These are phyloP conservation scores for Acestrorhynchus altus DNA, from an alignment of 2,797 vertebrate species.

Conservation along the genomic window DNA sequence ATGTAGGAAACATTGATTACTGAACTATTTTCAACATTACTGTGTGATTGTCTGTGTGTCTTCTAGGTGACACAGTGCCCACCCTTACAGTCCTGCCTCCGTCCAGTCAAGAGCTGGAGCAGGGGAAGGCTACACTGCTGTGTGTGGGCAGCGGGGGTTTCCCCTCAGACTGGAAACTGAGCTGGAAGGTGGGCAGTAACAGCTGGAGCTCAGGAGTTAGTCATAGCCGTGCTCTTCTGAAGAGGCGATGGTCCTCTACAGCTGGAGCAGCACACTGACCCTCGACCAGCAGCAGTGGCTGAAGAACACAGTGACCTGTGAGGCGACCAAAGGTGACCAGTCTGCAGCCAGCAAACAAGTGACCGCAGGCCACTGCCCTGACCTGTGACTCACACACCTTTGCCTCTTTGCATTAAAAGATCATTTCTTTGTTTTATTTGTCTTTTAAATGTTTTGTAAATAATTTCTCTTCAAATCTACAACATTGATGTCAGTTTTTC, in stretches of 20 bases:
- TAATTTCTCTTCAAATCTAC: too few species aligned
- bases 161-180: slow-evolving; percentile 65
- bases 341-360: too few species aligned
- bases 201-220: slow-evolving; percentile 35
- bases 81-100: neutral
- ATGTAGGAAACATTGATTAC: too few species aligned
- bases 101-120: slow-evolving; percentile 45
- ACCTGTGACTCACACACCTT: too few species aligned
- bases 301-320: slow-evolving; percentile 48
- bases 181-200: slow-evolving; percentile 62
- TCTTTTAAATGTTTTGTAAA: too few species aligned
- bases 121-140: slow-evolving; percentile 56
- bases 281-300: too few species aligned
- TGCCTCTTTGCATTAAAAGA: too few species aligned
- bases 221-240: slow-evolving; percentile 43
- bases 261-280: slow-evolving; percentile 70
- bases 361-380: too few species aligned
- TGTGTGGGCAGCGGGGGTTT: slow-evolving; percentile 67
- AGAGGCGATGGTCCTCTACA: slow-evolving; percentile 60
- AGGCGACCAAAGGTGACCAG: slow-evolving; percentile 56
- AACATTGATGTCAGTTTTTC: too few species aligned
- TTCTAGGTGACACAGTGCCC: neutral
- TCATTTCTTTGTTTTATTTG: too few species aligned
- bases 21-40: too few species aligned
- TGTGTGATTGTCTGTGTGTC: neutral